Evolutionary conservation across 2,113 vertebrate genomes (phyloP).

Genomic region (Apodemus sylvaticus): DNA sequence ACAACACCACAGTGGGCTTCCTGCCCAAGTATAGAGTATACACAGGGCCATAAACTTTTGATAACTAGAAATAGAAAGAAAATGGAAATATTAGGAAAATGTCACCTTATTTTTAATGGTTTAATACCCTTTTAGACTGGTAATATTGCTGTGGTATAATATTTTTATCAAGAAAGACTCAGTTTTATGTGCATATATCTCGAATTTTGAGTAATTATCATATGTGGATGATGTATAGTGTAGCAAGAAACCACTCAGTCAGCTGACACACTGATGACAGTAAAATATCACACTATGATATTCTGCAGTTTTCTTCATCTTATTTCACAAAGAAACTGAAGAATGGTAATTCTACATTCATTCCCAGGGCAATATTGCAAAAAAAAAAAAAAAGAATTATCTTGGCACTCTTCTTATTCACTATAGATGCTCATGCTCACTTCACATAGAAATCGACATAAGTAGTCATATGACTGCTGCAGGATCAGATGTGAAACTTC

Average conservation of each 20-base stretch:
- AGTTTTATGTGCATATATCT: background rate
- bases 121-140: background rate
- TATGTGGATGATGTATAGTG: rapidly evolving
- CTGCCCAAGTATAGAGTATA: slow-evolving; percentile 74
- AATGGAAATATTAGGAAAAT: background rate
- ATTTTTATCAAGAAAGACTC: background rate
- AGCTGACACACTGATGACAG: background rate
- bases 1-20: slow-evolving; percentile 79
- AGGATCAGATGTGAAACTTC: background rate
- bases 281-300: background rate
- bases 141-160: background rate
- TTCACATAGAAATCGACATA: background rate
- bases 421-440: background rate
- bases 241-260: background rate
- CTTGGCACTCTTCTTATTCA: background rate
- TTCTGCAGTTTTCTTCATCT: background rate
- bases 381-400: background rate
- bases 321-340: background rate
- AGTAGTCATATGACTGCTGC: background rate
- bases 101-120: background rate
- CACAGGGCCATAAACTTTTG: background rate
- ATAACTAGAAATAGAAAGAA: background rate
- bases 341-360: background rate
- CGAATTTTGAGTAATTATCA: background rate
- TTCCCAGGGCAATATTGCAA: background rate